phyloP scores from a whole-genome alignment of 2,113 vertebrate genomes.

The Elachura formosa region DNA sequence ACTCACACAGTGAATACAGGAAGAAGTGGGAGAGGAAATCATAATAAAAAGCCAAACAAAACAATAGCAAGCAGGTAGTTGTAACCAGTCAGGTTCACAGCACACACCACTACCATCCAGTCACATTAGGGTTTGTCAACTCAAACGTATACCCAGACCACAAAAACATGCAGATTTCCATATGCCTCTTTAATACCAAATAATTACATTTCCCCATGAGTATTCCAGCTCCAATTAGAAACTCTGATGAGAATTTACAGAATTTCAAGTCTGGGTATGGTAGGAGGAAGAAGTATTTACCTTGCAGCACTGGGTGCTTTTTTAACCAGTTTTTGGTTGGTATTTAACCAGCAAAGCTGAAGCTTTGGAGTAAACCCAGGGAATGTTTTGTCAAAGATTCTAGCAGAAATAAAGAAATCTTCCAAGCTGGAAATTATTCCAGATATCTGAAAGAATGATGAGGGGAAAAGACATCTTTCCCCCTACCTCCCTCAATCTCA shows the following conservation, averaged over 20 bases:
- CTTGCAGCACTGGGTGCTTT: neutral
- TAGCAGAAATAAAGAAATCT: neutral
- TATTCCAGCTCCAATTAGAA: neutral
- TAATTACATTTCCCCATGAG: neutral
- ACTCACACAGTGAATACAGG: neutral
- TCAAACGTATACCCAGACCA: neutral
- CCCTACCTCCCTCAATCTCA: neutral
- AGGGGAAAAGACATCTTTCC: neutral
- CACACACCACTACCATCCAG: rapidly evolving
- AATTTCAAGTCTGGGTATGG: neutral
- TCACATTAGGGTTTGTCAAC: neutral
- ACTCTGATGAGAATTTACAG: neutral
- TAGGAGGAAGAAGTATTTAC: neutral
- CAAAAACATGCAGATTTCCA: neutral
- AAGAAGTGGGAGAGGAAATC: neutral
- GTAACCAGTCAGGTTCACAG: neutral
- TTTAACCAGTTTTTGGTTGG: neutral
- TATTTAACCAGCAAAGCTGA: neutral
- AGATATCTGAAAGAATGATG: neutral
- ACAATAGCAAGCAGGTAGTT: neutral
- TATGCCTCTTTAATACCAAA: neutral
- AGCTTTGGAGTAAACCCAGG: neutral
- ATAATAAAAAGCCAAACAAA: neutral
- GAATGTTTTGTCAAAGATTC: neutral
- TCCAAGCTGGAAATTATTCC: neutral